Conservation (phyloP, 2,797 vertebrate species). For the Fistularia tabacaria region DNA sequence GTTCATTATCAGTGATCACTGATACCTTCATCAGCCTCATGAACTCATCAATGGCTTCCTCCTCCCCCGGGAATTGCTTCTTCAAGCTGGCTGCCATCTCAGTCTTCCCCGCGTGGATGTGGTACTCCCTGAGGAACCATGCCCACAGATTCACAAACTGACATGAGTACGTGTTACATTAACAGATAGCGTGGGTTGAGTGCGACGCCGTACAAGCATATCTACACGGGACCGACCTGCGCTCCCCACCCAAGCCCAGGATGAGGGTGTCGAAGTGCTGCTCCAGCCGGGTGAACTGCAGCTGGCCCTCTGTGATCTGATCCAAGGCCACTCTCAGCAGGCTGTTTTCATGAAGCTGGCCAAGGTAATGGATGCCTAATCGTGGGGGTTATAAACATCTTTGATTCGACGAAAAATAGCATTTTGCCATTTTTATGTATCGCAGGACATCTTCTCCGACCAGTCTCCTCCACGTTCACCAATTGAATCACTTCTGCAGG, state of each 20-base stretch:
- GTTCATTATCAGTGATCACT: background rate
- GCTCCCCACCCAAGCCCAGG: slow-evolving; percentile 56
- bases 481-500: no score
- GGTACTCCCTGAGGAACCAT: slow-evolving; percentile 55
- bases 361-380: slow-evolving; percentile 75
- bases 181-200: no score
- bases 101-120: slow-evolving; percentile 62
- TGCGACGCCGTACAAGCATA: no score
- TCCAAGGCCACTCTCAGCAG: slow-evolving; percentile 72
- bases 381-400: background rate
- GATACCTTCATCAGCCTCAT: slow-evolving; percentile 78
- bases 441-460: no score
- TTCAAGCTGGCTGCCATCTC: slow-evolving; percentile 62
- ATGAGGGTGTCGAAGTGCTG: slow-evolving; percentile 77
- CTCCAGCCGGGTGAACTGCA: slow-evolving; percentile 69
- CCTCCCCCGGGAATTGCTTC: slow-evolving; percentile 72
- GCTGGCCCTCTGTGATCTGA: slow-evolving; percentile 74
- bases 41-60: slow-evolving; percentile 73
- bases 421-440: no score
- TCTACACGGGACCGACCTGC: slow-evolving; percentile 29
- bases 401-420: background rate
- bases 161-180: no score
- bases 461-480: no score
- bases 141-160: no score
- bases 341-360: slow-evolving; percentile 74